phyloP scores from a whole-genome alignment of 2,888 invertebrate genomes.

The Caenorhabditis uteleia region DNA sequence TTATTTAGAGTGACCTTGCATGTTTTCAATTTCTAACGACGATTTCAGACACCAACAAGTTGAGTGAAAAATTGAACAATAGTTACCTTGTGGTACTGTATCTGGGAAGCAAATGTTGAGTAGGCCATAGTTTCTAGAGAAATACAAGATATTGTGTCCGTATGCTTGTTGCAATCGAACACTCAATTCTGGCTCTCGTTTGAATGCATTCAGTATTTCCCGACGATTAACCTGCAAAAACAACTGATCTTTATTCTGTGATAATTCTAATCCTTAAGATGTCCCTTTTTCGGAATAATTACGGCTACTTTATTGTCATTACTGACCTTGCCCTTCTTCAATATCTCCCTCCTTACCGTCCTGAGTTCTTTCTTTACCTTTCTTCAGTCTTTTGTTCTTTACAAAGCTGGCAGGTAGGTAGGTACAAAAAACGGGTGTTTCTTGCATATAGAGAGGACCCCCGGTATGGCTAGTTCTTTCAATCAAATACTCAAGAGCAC shows the following conservation, averaged over 20 bases:
- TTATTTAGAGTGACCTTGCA: conserved; percentile 29
- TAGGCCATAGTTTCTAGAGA: conserved; percentile 88
- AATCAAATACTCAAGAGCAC: no score
- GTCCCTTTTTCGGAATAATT: conserved; percentile 12
- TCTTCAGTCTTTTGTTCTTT: no score
- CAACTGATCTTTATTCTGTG: background rate
- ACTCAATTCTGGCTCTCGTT: conserved; percentile 62
- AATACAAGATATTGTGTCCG: conserved; percentile 86
- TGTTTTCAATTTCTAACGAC: no score
- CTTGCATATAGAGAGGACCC: no score
- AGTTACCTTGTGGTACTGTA: conserved; percentile 77
- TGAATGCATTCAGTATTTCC: conserved; percentile 59
- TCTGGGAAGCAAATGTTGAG: conserved; percentile 93
- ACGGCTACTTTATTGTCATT: conserved; percentile 29
- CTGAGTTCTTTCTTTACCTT: no score
- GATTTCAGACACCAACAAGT: conserved; percentile 12
- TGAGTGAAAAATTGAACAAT: background rate
- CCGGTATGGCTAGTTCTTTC: no score
- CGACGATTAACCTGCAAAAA: conserved; percentile 59
- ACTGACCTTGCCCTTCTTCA: conserved; percentile 41
- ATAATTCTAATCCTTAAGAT: background rate
- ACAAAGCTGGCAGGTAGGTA: no score
- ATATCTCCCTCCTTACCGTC: conserved; percentile 21
- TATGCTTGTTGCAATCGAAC: conserved; percentile 71
- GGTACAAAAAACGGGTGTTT: no score